phyloP scores from a whole-genome alignment of 2,113 vertebrate genomes.

The Apteryx mantelli region DNA sequence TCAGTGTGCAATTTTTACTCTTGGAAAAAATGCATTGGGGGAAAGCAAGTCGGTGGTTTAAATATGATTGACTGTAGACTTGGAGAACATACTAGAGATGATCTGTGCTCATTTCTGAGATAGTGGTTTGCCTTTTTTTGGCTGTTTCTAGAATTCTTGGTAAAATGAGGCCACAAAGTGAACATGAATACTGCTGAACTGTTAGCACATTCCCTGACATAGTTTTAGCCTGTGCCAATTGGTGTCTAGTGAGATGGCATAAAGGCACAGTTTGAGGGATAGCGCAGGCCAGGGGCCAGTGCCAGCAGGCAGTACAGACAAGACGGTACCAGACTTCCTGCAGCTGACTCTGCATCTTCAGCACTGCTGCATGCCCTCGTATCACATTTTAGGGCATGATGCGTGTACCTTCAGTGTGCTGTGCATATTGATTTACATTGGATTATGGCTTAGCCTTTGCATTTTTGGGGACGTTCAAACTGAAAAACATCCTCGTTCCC shows the following conservation, averaged over 20 bases:
- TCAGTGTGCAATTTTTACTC: background rate
- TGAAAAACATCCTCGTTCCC: background rate
- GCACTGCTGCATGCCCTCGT: background rate
- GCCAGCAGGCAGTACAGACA: background rate
- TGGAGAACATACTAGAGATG: background rate
- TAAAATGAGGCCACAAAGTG: background rate
- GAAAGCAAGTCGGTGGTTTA: background rate
- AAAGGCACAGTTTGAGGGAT: background rate
- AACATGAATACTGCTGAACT: background rate
- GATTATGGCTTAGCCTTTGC: background rate
- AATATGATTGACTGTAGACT: background rate
- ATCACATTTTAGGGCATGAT: background rate
- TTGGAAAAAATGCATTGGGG: rapidly evolving
- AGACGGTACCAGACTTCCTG: background rate
- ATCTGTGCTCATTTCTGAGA: background rate
- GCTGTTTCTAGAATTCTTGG: background rate
- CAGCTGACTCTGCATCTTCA: background rate
- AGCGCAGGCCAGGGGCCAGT: background rate
- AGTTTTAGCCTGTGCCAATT: background rate
- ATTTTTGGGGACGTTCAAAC: rapidly evolving
- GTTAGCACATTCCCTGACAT: background rate
- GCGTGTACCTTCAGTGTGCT: background rate
- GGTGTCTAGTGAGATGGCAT: background rate
- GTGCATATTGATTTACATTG: rapidly evolving
- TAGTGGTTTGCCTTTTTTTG: background rate